Percentiles rank a stretch among this genome's conserved stretches.
Evolutionary conservation across 1,140 invertebrate species (phyloP).

Genomic region (Mesaphorura yosii): DNA sequence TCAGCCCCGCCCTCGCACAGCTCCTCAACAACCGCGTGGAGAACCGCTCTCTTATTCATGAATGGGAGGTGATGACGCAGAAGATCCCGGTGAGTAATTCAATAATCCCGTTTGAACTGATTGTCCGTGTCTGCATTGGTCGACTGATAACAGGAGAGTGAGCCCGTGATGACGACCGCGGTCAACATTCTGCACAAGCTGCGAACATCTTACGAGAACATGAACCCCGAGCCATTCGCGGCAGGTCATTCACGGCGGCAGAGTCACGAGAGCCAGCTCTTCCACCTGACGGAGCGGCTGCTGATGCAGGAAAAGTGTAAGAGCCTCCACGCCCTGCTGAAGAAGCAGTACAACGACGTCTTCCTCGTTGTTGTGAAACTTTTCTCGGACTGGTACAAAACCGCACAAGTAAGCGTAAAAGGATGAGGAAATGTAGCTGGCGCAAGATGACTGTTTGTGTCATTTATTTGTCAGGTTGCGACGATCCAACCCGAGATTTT

Average conservation of each 20-base stretch:
- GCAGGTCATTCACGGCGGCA: neutral
- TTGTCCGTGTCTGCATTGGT: neutral
- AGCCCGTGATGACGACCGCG: neutral
- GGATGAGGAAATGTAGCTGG: no score
- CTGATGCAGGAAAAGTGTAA: slow-evolving; percentile 48
- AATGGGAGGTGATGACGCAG: slow-evolving; percentile 58
- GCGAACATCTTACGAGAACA: neutral
- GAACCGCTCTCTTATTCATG: slow-evolving; percentile 42
- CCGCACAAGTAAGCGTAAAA: no score
- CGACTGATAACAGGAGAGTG: neutral
- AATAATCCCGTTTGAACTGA: neutral
- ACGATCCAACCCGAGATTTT: slow-evolving; percentile 58
- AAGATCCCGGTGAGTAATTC: slow-evolving; percentile 32
- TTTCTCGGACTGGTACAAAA: slow-evolving; percentile 69
- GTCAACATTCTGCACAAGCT: slow-evolving; percentile 2
- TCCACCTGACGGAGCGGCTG: slow-evolving; percentile 24
- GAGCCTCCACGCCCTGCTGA: slow-evolving; percentile 49
- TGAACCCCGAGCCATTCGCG: neutral
- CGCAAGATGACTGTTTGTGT: no score
- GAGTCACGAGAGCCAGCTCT: slow-evolving; percentile 7
- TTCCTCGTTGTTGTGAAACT: slow-evolving; percentile 55
- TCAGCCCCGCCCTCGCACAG: slow-evolving; percentile 43
- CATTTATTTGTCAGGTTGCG: no score
- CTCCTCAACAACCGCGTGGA: slow-evolving; percentile 35
- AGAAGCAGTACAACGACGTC: slow-evolving; percentile 49